Evolutionary conservation across 2,797 vertebrate genomes (phyloP), one percentile per base, ranked within the genome.

Genomic region (Protosalanx chinensis): DNA sequence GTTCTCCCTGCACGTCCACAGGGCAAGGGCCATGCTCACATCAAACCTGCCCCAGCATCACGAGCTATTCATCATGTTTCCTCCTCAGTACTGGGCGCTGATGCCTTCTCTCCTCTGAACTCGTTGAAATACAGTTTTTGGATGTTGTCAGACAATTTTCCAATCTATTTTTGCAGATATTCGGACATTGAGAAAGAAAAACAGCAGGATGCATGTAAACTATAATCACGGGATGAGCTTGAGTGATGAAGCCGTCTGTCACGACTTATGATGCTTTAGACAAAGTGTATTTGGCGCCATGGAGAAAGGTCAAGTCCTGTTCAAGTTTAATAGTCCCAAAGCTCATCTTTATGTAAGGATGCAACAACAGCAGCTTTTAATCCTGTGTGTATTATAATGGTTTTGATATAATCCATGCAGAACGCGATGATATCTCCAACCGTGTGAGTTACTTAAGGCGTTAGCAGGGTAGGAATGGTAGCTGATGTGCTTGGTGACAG

Each of bases 251-350:
- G 12, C 33, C 33, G 3, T 60, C 35, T 30, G 13, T 29, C 35
- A 16, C 30, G 4, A 2, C 27, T 16, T 20, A 1, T 62, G 64
- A n/a, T 71, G 37, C 69, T 53, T 18, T 56, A 53, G 56, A 27
- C 23, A 72, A 35, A 46, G 33, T 27, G 20, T 5, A 46, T 46
- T 46, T 46, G 41, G 3, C 13, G 41, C 41, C 3, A 46, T 13
- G 10, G 41, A 46, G 57, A 61, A 62, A 41, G 70, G 51, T 65
- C 70, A 15, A 6, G 15, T 13, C 37, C 64, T 30, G 20, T n/a
- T 64, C 27, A 15, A 4, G 13, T 20, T 6, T 33, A 20, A 64
- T 51, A 27, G 10, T 41, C 29, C 29, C 53, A 37, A n/a, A 10
- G 46, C 32, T 60, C 35, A 41, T 56, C 18, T 56, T 16, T n/a